phyloP scores from a whole-genome alignment of 1,140 invertebrate species.

The Cyrtorhinus lividipennis region DNA sequence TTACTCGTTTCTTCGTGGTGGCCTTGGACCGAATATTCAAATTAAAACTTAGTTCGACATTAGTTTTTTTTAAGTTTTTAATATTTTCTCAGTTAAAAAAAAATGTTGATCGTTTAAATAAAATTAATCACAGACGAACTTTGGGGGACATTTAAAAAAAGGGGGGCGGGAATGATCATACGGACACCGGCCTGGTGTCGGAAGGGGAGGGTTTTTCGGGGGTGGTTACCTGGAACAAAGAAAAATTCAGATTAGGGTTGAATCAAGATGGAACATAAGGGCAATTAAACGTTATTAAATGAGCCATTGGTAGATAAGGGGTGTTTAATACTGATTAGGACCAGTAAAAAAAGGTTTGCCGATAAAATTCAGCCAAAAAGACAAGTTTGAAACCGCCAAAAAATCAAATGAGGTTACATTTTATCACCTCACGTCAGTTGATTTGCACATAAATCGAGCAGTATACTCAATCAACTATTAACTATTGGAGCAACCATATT shows the following conservation, averaged over 20 bases:
- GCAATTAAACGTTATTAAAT: too few relatives aligned
- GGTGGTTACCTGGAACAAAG: conserved; percentile 19
- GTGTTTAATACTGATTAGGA: too few relatives aligned
- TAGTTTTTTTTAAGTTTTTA: not conserved
- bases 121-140: conserved; percentile 13
- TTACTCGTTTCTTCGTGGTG: not conserved
- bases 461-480: too few relatives aligned
- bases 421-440: too few relatives aligned
- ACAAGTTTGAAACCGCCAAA: too few relatives aligned
- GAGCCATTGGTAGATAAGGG: too few relatives aligned
- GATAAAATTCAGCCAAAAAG: too few relatives aligned
- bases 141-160: not conserved
- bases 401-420: too few relatives aligned
- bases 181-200: conserved; percentile 21
- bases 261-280: too few relatives aligned
- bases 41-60: not conserved
- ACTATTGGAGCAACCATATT: too few relatives aligned
- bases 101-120: conserved; percentile 4
- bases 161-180: conserved; percentile 1
- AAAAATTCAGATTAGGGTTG: conserved; percentile 3
- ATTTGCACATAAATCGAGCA: too few relatives aligned
- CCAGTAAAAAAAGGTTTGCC: too few relatives aligned
- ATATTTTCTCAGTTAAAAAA: not conserved
- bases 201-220: conserved; percentile 21
- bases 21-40: not conserved